Evolutionary conservation across 2,797 vertebrate genomes (phyloP).

Genomic region (Sebastiscus albofasciatus): DNA sequence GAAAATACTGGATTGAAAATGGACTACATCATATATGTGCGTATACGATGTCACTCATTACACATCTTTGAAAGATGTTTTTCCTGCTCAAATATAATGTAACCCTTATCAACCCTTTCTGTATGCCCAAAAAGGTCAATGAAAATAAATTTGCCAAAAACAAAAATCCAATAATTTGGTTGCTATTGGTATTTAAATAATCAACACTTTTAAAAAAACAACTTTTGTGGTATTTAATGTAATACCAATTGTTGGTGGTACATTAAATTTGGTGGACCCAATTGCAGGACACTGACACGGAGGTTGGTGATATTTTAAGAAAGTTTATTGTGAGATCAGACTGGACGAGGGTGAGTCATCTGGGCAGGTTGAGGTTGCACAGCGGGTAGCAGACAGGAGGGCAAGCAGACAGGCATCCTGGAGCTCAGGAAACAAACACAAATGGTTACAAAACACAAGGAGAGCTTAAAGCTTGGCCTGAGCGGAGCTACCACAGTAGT

Average conservation of each 20-base stretch:
- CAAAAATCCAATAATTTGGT: background rate
- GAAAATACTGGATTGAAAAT: background rate
- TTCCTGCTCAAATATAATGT: background rate
- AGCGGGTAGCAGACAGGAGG: too few species aligned
- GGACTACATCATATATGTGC: background rate
- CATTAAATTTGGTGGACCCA: background rate
- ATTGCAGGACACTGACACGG: background rate
- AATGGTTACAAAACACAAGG: background rate
- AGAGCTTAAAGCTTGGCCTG: too few species aligned
- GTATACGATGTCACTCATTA: background rate
- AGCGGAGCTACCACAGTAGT: background rate
- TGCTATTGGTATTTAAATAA: background rate
- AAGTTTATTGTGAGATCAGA: too few species aligned
- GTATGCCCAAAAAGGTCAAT: background rate
- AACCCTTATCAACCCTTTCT: background rate
- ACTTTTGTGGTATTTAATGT: background rate
- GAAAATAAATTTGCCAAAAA: background rate
- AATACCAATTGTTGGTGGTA: background rate
- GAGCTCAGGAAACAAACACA: background rate
- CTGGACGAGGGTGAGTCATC: too few species aligned
- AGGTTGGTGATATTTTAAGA: background rate
- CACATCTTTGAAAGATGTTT: background rate
- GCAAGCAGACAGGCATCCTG: too few species aligned
- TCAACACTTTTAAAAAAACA: background rate
- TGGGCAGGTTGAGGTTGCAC: too few species aligned